Base-by-base conservation (phyloP, 2,888 invertebrate genomes). In the Leptopilina syphax region DNA sequence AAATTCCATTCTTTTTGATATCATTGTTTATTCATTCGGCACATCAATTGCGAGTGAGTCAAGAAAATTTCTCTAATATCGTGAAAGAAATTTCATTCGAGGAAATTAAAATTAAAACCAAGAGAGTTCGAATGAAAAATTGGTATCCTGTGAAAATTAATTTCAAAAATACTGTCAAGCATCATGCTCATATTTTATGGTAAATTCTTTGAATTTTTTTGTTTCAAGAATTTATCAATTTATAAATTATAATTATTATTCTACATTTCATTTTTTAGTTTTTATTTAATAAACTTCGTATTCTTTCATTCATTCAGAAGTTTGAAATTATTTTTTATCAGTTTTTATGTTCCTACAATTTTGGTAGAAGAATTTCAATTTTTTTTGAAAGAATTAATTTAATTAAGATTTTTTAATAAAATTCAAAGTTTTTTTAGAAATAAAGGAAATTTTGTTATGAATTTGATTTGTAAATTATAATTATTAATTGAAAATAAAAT, bases 131-230 rank as follows among this genome's bases (percentile, higher is more conserved):
- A 12, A 73, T 10, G 13, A 54, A 27, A 44, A 24, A 77, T 44
- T 54, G 63, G 27, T 65, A 47, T 3, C 24, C 13, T 50, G 24
- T 34, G 9, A 65, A 65, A 66, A 77, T 66, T 50, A 44, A 44
- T 65, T 66, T 63, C 67, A 65, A 41, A 34, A 66, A 60, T 18
- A 66, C 24, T 77, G 66, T 79, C 3, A 34, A 44, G 24, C 41
- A 67, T 77, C 79, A 79, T 44, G 76, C 77, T 18, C 50, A 77
- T n/a, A 54, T 79, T 12, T 57, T 79, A 27, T 67, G 60, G 79
- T 79, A 66, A 70, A 12, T 10, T 41, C 67, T 65, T 9, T n/a
- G 34, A 34, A 34, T 1, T 34, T 1, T 34, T 34, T 34, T 34
- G 44, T n/a, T 65, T 2, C 12, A 65, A 12, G 9, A 44, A 8